Evolutionary conservation across 2,888 invertebrate genomes (phyloP).

Genomic region (Scaptodrosophila latifasciaeformis): DNA sequence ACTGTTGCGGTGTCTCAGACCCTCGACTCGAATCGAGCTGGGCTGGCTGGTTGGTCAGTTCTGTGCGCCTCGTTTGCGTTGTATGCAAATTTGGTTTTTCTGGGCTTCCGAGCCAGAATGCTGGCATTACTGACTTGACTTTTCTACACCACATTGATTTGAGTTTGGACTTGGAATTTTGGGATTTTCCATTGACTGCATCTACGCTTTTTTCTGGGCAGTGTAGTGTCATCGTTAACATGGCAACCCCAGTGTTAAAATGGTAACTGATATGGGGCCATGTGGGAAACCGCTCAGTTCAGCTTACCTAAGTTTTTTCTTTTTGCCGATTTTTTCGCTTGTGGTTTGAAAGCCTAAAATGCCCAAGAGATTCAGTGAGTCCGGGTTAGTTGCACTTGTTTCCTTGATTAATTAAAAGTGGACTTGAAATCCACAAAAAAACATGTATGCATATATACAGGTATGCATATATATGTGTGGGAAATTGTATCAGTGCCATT

Average conservation of each 20-base stretch:
- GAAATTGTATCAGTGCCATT: constrained; percentile 48
- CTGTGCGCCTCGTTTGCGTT: constrained; percentile 54
- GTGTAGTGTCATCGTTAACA: constrained; percentile 10
- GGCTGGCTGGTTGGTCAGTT: not conserved
- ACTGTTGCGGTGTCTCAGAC: constrained; percentile 17
- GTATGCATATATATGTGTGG: constrained; percentile 33
- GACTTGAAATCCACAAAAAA: not conserved
- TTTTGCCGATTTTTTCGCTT: constrained; percentile 8
- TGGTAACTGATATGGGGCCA: constrained; percentile 32
- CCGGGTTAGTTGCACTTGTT: constrained; percentile 55
- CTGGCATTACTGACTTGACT: constrained; percentile 20
- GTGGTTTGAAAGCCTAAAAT: too few relatives aligned
- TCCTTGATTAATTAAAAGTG: constrained; percentile 59
- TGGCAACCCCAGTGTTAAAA: constrained; percentile 13
- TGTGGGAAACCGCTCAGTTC: constrained; percentile 29
- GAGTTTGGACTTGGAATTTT: not conserved
- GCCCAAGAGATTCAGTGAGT: too few relatives aligned
- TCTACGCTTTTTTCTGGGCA: too few relatives aligned
- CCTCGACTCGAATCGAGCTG: constrained; percentile 8
- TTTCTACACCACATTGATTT: constrained; percentile 14
- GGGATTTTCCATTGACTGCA: constrained; percentile 21
- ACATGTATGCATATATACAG: too few relatives aligned
- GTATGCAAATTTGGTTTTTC: constrained; percentile 53
- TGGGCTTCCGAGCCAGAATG: not conserved
- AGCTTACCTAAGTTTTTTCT: constrained; percentile 7